These are phyloP conservation scores for Neuroscelio doddi DNA, from an alignment of 2,888 invertebrate genomes.

Conservation along the genomic window DNA sequence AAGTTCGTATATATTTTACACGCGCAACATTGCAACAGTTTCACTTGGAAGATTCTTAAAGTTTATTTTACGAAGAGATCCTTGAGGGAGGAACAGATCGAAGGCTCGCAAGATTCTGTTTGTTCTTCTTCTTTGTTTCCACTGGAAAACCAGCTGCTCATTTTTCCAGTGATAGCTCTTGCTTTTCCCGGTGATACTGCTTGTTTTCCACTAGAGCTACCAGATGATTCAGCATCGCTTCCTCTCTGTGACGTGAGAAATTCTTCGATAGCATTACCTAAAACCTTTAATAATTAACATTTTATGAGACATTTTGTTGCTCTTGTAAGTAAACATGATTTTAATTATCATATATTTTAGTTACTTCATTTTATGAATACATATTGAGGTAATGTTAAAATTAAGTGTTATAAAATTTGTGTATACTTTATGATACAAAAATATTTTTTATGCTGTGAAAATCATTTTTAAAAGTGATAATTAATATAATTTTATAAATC, in stretches of 20 bases:
- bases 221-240: slow-evolving; percentile 69
- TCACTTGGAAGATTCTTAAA: slow-evolving; percentile 51
- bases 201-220: slow-evolving; percentile 60
- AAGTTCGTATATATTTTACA: slow-evolving; percentile 26
- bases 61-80: slow-evolving; percentile 89
- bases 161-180: slow-evolving; percentile 56
- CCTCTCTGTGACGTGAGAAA: slow-evolving; percentile 79
- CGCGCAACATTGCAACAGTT: slow-evolving; percentile 7
- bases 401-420: too few species aligned
- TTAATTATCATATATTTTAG: neutral
- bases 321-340: neutral
- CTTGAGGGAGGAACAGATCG: slow-evolving; percentile 87
- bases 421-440: too few species aligned
- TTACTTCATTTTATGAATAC: too few species aligned
- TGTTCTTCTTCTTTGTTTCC: slow-evolving; percentile 79
- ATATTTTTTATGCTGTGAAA: too few species aligned
- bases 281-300: slow-evolving; percentile 68
- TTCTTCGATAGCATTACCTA: slow-evolving; percentile 89
- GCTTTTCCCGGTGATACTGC: slow-evolving; percentile 69
- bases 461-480: too few species aligned
- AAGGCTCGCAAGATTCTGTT: slow-evolving; percentile 83
- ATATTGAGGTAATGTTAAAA: too few species aligned
- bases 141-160: slow-evolving; percentile 64
- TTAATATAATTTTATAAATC: too few species aligned
- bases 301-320: neutral